phyloP scores from a whole-genome alignment of 2,113 vertebrate genomes.

The Redunca redunca region DNA sequence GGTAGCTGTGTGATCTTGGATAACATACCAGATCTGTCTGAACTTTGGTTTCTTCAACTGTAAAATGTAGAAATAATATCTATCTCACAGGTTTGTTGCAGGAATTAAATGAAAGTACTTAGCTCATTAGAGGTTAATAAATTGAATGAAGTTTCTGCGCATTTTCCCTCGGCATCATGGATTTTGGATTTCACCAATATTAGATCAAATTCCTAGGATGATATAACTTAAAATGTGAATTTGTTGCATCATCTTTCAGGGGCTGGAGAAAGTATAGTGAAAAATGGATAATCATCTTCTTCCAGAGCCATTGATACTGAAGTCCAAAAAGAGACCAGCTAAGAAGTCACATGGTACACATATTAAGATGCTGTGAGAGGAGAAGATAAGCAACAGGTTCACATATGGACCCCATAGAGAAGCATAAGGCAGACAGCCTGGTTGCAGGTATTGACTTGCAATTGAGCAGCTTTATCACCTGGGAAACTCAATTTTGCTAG shows the following conservation, averaged over 20 bases:
- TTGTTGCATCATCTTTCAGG: neutral
- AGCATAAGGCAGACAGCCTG: neutral
- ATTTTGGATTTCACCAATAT: constrained; percentile 10
- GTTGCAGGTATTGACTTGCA: neutral
- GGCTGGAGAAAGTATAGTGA: neutral
- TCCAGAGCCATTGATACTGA: neutral
- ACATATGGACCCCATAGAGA: neutral
- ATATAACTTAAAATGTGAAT: neutral
- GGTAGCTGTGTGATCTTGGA: neutral
- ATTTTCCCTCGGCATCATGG: neutral
- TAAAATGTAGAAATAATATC: neutral
- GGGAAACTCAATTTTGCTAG: constrained; percentile 12
- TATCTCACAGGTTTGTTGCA: neutral
- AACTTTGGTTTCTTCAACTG: neutral
- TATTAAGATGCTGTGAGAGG: neutral
- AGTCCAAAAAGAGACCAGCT: neutral
- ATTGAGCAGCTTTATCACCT: neutral
- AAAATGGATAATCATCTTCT: neutral
- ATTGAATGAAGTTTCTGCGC: neutral
- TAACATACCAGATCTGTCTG: neutral
- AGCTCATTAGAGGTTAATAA: neutral
- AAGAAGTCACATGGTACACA: neutral
- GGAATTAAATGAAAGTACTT: neutral
- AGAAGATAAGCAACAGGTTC: neutral
- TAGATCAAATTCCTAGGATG: neutral